Evolutionary conservation across 2,113 vertebrate species (phyloP), one percentile per base, ranked within the genome.

Genomic region (Hylia prasina): DNA sequence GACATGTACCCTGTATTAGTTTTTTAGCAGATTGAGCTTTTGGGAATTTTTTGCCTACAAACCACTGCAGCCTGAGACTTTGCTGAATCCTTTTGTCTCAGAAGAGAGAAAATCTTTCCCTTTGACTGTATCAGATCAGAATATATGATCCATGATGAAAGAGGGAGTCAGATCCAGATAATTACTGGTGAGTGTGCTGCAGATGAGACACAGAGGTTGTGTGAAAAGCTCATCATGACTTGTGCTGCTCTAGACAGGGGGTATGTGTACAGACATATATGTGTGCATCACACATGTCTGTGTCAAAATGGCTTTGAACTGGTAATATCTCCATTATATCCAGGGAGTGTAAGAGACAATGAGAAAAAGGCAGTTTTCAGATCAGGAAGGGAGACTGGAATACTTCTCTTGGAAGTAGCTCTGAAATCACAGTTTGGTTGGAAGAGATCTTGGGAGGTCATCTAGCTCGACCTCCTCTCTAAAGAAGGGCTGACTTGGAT

Each of bases 41-140:
- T 66, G 54, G 27, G 92, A 86, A 50, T 35, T 90, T 78, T 86
- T 91, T 94, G 51, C 56, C 51, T 81, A 44, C 37, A 92, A 94
- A 70, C 73, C 51, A 30, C 57, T 76, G 14, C 24, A 72, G 58
- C 28, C 45, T 69, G 50, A 85, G 48, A 57, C 11, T 79, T 65
- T 33, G 28, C 33, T 58, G 37, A 82, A 82, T 69, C 35, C 23
- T 92, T 93, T 73, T 57, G 57, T 50, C 28, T 78, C 33, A 39
- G 56, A 61, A 69, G 47, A 77, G 22, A 64, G n/a, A 71, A 69
- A 82, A 73, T 61, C 25, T 66, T 81, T 83, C 28, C 42, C 6
- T 92, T 42, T 54, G 28, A 40, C 20, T 61, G 1, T 15, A 57
- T 56, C 31, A 39, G 47, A 66, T 54, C 39, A 51, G 81, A 84